phyloP scores from a whole-genome alignment of 1,140 invertebrate genomes.

The Pseudomyrmex concolor region DNA sequence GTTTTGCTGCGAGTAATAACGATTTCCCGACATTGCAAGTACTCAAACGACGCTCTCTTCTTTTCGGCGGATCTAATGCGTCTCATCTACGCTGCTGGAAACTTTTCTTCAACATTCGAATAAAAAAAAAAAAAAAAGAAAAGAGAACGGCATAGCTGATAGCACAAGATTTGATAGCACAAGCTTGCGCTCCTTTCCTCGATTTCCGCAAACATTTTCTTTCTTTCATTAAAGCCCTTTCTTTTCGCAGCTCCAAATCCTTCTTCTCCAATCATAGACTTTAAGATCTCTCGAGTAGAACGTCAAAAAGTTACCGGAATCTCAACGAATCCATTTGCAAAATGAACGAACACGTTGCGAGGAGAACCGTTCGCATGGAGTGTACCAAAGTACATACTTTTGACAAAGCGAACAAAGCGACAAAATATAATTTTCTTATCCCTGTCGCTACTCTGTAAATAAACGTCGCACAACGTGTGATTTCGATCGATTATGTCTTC shows the following conservation, averaged over 20 bases:
- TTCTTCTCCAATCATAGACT: conserved; percentile 63
- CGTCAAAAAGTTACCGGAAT: conserved; percentile 67
- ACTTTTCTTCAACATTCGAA: conserved; percentile 21
- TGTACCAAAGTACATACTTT: conserved; percentile 15
- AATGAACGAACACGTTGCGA: conserved; percentile 56
- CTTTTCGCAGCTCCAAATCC: conserved; percentile 63
- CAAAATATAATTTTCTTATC: conserved; percentile 28
- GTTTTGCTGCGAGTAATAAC: conserved; percentile 30
- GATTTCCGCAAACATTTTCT: conserved; percentile 68
- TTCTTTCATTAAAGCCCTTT: conserved; percentile 67
- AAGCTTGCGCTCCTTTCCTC: conserved; percentile 8
- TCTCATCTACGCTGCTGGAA: neutral
- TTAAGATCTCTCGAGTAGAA: conserved; percentile 53
- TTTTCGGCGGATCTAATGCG: neutral
- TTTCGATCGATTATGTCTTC: conserved; percentile 15
- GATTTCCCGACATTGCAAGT: neutral
- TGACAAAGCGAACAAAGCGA: conserved; percentile 12
- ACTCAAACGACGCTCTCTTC: conserved; percentile 1
- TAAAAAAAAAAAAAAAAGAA: neutral
- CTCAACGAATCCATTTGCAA: conserved; percentile 69
- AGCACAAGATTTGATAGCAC: conserved; percentile 32
- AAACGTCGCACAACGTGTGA: neutral
- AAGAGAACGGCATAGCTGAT: neutral
- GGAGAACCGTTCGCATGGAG: conserved; percentile 13
- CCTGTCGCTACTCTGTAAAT: neutral